A percentile compares a stretch with the other conserved stretches of the same genome.
Evolutionary conservation across 2,113 vertebrate genomes (phyloP).

Genomic region (Meles meles): DNA sequence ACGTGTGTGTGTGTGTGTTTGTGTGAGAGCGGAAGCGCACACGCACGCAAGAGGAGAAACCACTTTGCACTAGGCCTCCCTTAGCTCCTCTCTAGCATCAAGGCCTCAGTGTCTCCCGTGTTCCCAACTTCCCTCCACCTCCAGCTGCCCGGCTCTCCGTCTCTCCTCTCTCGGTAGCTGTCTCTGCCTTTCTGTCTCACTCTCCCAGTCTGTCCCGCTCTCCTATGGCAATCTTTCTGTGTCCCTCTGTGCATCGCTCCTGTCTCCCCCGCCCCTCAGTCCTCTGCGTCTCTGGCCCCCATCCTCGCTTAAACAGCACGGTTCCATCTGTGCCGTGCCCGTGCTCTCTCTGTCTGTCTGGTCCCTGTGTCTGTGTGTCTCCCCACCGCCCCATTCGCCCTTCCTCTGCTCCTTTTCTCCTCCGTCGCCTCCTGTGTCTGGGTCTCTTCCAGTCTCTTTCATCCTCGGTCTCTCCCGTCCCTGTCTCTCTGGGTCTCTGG

Average conservation of each 20-base stretch:
- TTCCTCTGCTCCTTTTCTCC: neutral
- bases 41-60: neutral
- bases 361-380: neutral
- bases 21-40: neutral
- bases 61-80: neutral
- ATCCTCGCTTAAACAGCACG: neutral
- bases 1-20: no score
- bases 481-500: conserved; percentile 44
- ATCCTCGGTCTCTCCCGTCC: neutral
- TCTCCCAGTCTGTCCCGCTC: neutral
- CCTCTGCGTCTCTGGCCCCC: neutral
- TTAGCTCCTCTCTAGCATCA: neutral
- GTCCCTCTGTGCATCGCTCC: neutral
- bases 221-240: neutral
- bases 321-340: neutral
- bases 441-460: conserved; percentile 22
- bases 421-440: conserved; percentile 16
- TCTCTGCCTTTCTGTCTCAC: neutral
- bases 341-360: neutral
- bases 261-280: neutral
- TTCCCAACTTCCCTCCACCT: neutral
- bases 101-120: neutral
- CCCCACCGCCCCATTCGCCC: neutral
- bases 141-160: neutral
- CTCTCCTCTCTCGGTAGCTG: neutral